These are phyloP conservation scores for Poeciliopsis paucimaculata DNA, from an alignment of 2,797 vertebrate species.

Conservation along the genomic window DNA sequence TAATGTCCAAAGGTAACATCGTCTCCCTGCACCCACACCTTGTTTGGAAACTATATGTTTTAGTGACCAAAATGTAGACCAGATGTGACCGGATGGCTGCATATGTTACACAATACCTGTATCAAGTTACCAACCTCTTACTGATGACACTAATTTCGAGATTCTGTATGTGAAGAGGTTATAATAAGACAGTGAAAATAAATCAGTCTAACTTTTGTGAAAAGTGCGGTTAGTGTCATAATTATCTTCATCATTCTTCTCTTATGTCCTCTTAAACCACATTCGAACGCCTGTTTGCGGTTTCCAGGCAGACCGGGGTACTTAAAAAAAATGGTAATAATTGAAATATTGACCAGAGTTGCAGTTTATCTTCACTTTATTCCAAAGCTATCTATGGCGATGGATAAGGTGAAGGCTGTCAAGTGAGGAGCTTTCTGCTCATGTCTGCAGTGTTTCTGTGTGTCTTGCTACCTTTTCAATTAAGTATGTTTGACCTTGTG, in stretches of 20 bases:
- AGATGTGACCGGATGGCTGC: constrained; percentile 54
- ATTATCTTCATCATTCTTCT: constrained; percentile 1
- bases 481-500: background rate
- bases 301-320: background rate
- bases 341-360: background rate
- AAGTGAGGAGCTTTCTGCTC: background rate
- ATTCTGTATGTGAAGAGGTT: constrained; percentile 10
- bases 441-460: background rate
- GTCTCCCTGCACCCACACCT: constrained; percentile 64
- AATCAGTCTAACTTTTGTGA: constrained; percentile 5
- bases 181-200: constrained; percentile 10
- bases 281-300: background rate
- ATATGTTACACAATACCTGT: constrained; percentile 41
- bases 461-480: background rate
- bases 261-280: background rate
- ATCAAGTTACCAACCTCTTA: constrained; percentile 20
- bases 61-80: constrained; percentile 56
- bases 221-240: background rate
- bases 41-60: constrained; percentile 47
- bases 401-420: constrained; percentile 1
- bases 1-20: constrained; percentile 72
- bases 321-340: background rate
- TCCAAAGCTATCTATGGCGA: background rate
- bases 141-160: constrained; percentile 29
- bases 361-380: background rate